phyloP scores from a whole-genome alignment of 2,888 invertebrate genomes.

The Megastigmus dorsalis region DNA sequence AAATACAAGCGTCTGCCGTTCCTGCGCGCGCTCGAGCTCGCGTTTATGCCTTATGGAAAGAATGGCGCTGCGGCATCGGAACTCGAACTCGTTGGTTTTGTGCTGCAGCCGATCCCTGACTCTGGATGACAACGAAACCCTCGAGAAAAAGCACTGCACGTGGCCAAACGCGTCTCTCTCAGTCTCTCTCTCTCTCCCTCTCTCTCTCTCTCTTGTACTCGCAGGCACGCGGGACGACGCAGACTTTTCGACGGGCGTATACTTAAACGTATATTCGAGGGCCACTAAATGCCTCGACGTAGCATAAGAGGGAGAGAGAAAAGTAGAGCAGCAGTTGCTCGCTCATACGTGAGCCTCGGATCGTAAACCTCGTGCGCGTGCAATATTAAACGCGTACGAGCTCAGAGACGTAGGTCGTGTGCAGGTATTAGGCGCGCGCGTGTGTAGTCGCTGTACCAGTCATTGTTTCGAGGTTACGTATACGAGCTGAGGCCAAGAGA shows the following conservation, averaged over 20 bases:
- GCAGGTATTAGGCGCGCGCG: no score
- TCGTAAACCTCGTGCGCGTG: not conserved
- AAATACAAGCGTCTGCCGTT: no score
- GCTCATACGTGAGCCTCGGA: slow-evolving; percentile 42
- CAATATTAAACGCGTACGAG: not conserved
- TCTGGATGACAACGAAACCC: slow-evolving; percentile 31
- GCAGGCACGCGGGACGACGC: no score
- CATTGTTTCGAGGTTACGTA: not conserved
- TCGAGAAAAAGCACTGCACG: not conserved
- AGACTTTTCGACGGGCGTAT: not conserved
- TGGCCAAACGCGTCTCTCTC: not conserved
- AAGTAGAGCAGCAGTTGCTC: slow-evolving; percentile 46
- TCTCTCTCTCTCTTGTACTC: not conserved
- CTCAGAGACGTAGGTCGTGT: not conserved
- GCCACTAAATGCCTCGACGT: slow-evolving; percentile 36
- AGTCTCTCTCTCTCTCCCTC: not conserved
- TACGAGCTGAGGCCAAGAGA: not conserved
- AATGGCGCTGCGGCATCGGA: no score
- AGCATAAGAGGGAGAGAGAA: not conserved
- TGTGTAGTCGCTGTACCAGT: no score
- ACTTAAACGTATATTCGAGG: slow-evolving; percentile 24
- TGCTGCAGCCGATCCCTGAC: no score
- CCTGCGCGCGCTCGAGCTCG: no score
- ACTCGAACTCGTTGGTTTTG: no score
- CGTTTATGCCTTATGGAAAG: no score